Base-by-base conservation (phyloP, 2,888 invertebrate genomes). In the Oscheius sp. region DNA sequence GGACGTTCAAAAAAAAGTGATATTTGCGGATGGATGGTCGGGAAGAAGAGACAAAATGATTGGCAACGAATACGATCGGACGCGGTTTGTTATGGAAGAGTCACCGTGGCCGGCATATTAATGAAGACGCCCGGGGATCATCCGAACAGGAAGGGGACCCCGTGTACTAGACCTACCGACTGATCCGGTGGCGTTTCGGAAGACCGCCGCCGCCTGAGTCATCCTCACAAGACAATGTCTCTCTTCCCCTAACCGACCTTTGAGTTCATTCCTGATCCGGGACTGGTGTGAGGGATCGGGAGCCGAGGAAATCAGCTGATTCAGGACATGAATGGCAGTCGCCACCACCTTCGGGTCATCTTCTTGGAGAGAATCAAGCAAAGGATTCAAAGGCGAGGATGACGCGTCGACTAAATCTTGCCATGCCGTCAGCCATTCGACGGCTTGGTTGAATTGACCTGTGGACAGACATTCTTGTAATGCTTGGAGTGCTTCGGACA, bases 361-460 rank as follows among this genome's bases (percentile, higher is more conserved):
- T 16, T 70, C 70, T 59, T 70, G 70, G 21, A 70, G 45, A 9
- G 49, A 41, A 3, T 70, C 70, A 9, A 70, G 49, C 16, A 70
- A 21, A 45, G 59, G 59, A 7, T n/a, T 46, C 18, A 70, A 43
- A n/a, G 59, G 70, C 12, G 70, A 70, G 9, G 27, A 21, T 7
- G 46, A 43, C 9, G 59, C 23, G 27, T 70, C 70, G 12, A 70
- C 45, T 13, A 70, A 46, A 27, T 70, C 70, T 45, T 70, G 70
- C 70, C 70, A 70, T 12, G 70, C 58, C 16, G 70, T 70, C 16
- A 70, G 35, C 53, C 70, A 70, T 27, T 70, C 70, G 29, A 70
- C 49, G 7, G 53, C 27, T 18, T 59, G 59, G 13, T 70, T 46
- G 46, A 59, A 70, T 7, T 59, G 43, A 1, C 53, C 59, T 9